A percentile compares a stretch with the other conserved stretches of the same genome.
phyloP scores from a whole-genome alignment of 1,140 invertebrate species.

The Oncopeltus fasciatus region DNA sequence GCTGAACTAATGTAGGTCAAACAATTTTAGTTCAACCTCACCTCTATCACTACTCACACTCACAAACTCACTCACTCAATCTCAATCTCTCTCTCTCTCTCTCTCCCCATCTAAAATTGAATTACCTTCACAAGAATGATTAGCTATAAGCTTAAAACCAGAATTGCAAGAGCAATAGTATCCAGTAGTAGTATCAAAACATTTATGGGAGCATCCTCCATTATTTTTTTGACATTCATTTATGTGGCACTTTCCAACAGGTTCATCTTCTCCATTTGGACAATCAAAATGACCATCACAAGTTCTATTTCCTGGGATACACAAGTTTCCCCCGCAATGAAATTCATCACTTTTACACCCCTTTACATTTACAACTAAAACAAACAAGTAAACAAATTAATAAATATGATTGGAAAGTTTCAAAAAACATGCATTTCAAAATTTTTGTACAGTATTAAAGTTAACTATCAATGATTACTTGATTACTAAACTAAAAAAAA shows the following conservation, averaged over 20 bases:
- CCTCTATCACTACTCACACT: no score
- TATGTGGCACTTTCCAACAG: slow-evolving; percentile 43
- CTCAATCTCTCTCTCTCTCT: no score
- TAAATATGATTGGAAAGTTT: no score
- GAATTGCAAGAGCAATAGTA: slow-evolving; percentile 62
- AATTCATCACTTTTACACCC: slow-evolving; percentile 63
- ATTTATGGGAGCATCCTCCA: slow-evolving; percentile 58
- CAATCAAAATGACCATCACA: slow-evolving; percentile 79
- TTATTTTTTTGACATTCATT: slow-evolving; percentile 69
- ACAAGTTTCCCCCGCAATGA: slow-evolving; percentile 50
- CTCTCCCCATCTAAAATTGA: no score
- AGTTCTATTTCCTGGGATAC: slow-evolving; percentile 60
- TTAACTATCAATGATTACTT: no score
- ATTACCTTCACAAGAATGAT: slow-evolving; percentile 46
- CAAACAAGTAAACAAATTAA: not conserved
- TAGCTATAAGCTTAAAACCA: slow-evolving; percentile 62
- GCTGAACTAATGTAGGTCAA: no score
- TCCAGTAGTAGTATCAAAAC: slow-evolving; percentile 64
- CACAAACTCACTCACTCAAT: no score
- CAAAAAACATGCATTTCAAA: no score
- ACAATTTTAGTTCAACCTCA: no score
- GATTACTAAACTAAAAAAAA: no score
- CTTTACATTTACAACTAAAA: slow-evolving; percentile 31
- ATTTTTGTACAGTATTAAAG: no score
- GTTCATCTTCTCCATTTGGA: slow-evolving; percentile 65